These are phyloP conservation scores for Aphidius ervi DNA, from an alignment of 1,140 invertebrate genomes.

Conservation along the genomic window DNA sequence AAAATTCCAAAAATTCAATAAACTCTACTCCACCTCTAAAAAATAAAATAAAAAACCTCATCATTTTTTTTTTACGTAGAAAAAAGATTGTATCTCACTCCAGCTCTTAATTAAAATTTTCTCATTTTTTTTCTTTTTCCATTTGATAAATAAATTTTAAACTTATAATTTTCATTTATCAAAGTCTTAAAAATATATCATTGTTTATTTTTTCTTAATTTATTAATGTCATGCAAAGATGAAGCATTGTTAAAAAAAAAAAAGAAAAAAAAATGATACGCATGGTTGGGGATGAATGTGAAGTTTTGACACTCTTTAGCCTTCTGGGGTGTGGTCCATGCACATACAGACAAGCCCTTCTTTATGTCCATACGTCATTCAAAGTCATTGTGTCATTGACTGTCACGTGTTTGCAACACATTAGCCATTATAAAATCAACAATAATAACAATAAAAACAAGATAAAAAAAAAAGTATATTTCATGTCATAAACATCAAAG, in stretches of 20 bases:
- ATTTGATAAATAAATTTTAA: background rate
- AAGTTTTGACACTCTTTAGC: constrained; percentile 14
- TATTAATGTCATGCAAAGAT: background rate
- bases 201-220: too few relatives aligned
- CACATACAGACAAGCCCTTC: constrained; percentile 13
- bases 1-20: too few relatives aligned
- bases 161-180: background rate
- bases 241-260: constrained; percentile 6
- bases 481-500: too few relatives aligned
- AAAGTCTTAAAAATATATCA: background rate
- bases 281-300: constrained; percentile 15
- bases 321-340: background rate
- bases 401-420: constrained; percentile 9
- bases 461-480: too few relatives aligned
- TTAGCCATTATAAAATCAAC: too few relatives aligned
- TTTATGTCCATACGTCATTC: constrained; percentile 20
- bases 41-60: too few relatives aligned
- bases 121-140: constrained; percentile 18
- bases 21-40: too few relatives aligned
- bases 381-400: constrained; percentile 21
- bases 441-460: too few relatives aligned
- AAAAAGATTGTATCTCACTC: background rate
- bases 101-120: constrained; percentile 21
- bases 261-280: background rate
- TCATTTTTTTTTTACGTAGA: constrained; percentile 5